Base-by-base conservation (phyloP, 2,888 invertebrate species). In the Amiota mariae region DNA sequence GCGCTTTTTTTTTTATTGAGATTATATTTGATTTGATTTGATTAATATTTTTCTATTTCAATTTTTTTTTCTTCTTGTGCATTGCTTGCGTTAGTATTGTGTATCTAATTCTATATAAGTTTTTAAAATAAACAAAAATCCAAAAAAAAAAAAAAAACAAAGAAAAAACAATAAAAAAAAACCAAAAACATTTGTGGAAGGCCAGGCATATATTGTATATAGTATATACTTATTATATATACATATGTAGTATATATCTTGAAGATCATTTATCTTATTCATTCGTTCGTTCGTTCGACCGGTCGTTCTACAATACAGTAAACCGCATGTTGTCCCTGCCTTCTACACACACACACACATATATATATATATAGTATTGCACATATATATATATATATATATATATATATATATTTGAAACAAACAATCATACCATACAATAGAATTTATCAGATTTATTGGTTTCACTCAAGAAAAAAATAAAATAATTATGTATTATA, bases 301-400 rank as follows among this genome's bases (percentile, higher is more conserved):
- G 79, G 74, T 80, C 75, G 77, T 79, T 51, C 48, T 64, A 74
- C 15, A 77, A 68, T 72, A 78, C 73, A 77, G 76, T 79, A 83
- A 85, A 82, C 84, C 89, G 85, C 87, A 88, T 89, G 87, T 87
- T 86, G 87, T 88, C 87, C 88, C 89, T 87, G 36, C 86, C 88
- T 85, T 82, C 81, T 82, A 24, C 54, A 54, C 51, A 67, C 10
- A 49, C 51, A 20, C 12, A 68, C 67, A 68, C 24, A 68, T n/a
- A 68, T 24, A 18, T 8, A 54, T 8, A 57, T 11, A 15, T 1
- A 15, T n/a, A n/a, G n/a, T n/a, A n/a, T n/a, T n/a, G n/a, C n/a
- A n/a, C n/a, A n/a, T n/a, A n/a, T n/a, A n/a, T n/a, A n/a, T n/a
- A n/a, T n/a, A n/a, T n/a, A n/a, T n/a, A n/a, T n/a, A 68, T n/a